Conservation (phyloP, 2,797 vertebrate species). For the Hyperoplus lanceolatus region DNA sequence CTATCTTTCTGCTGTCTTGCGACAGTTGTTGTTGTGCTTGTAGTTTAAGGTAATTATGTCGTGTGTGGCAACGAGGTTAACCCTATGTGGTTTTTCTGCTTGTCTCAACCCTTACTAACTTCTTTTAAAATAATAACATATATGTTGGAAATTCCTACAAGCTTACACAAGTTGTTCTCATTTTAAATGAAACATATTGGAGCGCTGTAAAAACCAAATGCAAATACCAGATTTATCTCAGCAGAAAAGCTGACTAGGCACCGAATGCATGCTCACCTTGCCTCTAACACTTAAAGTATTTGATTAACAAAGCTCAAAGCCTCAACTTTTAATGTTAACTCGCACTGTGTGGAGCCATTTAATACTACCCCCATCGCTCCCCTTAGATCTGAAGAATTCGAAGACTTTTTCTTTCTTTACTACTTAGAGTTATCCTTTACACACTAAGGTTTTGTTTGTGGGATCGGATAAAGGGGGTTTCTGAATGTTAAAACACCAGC, state of each 20-base stretch:
- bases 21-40: too few species aligned
- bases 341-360: background rate
- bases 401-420: background rate
- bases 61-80: too few species aligned
- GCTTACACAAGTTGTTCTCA: conserved; percentile 7
- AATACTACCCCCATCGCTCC: background rate
- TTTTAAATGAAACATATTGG: conserved; percentile 25
- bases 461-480: background rate
- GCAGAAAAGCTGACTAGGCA: conserved; percentile 27
- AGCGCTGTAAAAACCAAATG: background rate
- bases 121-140: too few species aligned
- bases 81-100: too few species aligned
- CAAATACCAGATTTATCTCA: background rate
- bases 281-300: conserved; percentile 14
- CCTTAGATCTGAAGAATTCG: background rate
- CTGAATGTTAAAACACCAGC: background rate
- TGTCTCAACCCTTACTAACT: too few species aligned
- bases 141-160: too few species aligned
- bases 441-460: conserved; percentile 12
- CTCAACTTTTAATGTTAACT: conserved; percentile 19
- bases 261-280: conserved; percentile 29
- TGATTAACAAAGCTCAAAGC: background rate
- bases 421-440: conserved; percentile 8
- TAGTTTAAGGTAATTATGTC: too few species aligned
- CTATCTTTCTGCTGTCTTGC: too few species aligned